Evolutionary conservation across 2,797 vertebrate genomes (phyloP), one percentile per base, ranked within the genome.

Genomic region (Pteropus rufus): DNA sequence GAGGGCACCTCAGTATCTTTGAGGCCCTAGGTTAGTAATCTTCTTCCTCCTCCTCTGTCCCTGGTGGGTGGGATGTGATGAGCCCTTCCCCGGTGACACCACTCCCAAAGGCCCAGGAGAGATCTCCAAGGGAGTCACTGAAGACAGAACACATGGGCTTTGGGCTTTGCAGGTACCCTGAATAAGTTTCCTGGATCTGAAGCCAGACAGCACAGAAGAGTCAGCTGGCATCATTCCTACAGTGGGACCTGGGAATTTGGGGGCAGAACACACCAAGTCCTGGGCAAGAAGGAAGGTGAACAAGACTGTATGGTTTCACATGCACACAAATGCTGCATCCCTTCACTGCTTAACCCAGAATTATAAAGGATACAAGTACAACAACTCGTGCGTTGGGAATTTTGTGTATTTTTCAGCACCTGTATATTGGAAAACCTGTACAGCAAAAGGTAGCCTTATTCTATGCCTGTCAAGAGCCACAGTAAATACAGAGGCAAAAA

Each of bases 281-380:
- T 1, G 2, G n/a, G 52, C 18, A 16, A 23, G 10, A 64, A 58
- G 23, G 52, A 72, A n/a, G 58, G 69, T 16, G 36, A 86, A 23
- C 3, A 2, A 5, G n/a, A 46, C 15, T 0, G 2, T 36, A 29
- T 0, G 0, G 36, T 10, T 15, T 10, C 11, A 34, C 2, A 4
- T 15, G 10, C 11, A 12, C 0, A 41, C n/a, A 5, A 9, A 69
- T 2, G 10, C 72, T 1, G 24, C 19, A 18, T 1, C 29, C 10
- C 60, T 29, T 73, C 69, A 16, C 56, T 36, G n/a, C 46, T 72
- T 77, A 34, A n/a, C 72, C 29, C 4, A 3, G 21, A 72, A 36
- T 39, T 14, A 3, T 36, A 70, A 49, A 88, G 67, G 54, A 65
- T 3, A 36, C 0, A n/a, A 46, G 4, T n/a, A 15, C 14, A 46